Evolutionary conservation across 1,140 invertebrate species (phyloP), one percentile per base, ranked within the genome.

Genomic region (Drosophila bipectinata): DNA sequence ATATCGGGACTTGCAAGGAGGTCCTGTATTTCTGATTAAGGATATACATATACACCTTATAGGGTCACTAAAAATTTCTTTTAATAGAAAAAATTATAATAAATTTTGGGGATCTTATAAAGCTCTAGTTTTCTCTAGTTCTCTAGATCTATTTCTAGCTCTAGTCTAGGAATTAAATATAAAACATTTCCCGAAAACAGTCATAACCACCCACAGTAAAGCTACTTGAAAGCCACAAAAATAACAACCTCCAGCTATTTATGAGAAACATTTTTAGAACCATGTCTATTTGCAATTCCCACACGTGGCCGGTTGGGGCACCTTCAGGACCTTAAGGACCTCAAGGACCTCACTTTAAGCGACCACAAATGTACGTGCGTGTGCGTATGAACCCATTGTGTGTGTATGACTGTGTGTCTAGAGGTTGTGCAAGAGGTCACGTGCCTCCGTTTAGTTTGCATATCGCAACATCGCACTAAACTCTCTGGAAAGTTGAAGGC

Each of bases 401-500:
- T 45, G 30, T n/a, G 44, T 44, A 24, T 21, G 18, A 4, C n/a
- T 64, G 21, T 24, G 28, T 3, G 18, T 26, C 32, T 32, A 10
- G 18, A 45, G 45, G 4, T 26, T 62, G 28, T 59, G 78, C 10
- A 10, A 66, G 79, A 61, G 69, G 67, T 61, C 79, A 82, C 79
- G 79, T 79, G 76, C 60, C 53, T 41, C 34, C 34, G 32, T 73
- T 78, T 61, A 76, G 72, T 72, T 80, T 64, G 63, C 79, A 83
- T 82, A 68, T 71, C 68, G 63, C 64, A 56, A 63, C 62, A 64
- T 64, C 30, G 55, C 45, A 37, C 44, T 24, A 45, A 45, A 45
- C 41, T 45, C 41, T 8, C 41, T 14, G n/a, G 9, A 18, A 47
- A 47, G 15, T 66, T 28, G 34, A 28, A 30, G 51, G 45, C 77